Evolutionary conservation across 2,113 vertebrate species (phyloP).

Genomic region (Crypturellus undulatus): DNA sequence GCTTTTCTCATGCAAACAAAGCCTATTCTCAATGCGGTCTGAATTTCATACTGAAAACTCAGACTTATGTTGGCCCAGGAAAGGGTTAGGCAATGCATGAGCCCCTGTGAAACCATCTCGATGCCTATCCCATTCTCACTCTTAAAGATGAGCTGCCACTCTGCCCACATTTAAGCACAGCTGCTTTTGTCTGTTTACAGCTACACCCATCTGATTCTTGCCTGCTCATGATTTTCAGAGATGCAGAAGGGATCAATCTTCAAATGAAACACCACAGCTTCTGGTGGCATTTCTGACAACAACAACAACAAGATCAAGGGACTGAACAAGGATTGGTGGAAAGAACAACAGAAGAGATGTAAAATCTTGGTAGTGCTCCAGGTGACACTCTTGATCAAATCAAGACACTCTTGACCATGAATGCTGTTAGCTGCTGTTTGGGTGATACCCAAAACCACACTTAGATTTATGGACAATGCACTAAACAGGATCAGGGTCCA

Average conservation of each 20-base stretch:
- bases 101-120: background rate
- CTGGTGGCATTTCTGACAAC: background rate
- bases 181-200: background rate
- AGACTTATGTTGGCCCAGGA: background rate
- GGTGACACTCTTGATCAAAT: background rate
- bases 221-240: rapidly evolving
- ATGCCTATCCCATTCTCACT: background rate
- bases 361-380: background rate
- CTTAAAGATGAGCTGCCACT: background rate
- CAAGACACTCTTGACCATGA: background rate
- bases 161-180: background rate
- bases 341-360: background rate
- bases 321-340: background rate
- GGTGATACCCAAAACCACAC: background rate
- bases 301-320: background rate
- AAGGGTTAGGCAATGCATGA: background rate
- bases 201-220: background rate
- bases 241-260: background rate
- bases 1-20: background rate
- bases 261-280: background rate
- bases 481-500: rapidly evolving
- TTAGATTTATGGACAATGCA: background rate
- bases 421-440: background rate
- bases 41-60: rapidly evolving
- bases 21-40: rapidly evolving